Conservation (phyloP, 37 sponge, comb jelly and placozoan genomes). For the Spongia lamella region DNA sequence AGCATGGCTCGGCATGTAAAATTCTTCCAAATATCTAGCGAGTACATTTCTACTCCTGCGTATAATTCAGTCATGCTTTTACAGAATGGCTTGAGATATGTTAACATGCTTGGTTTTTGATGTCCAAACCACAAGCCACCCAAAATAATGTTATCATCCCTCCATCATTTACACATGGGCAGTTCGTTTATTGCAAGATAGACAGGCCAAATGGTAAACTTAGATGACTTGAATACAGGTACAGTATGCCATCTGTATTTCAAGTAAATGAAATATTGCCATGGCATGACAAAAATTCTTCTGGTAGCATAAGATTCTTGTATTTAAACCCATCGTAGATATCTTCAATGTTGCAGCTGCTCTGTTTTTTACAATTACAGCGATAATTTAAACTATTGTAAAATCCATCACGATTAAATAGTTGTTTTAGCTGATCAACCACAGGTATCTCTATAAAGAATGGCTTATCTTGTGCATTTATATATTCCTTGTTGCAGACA, state of each 20-base stretch:
- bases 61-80: neutral
- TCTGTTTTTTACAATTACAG: neutral
- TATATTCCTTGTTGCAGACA: too few species aligned
- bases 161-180: neutral
- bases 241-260: slow-evolving; percentile 40
- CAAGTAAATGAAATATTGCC: slow-evolving; percentile 18
- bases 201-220: slow-evolving; percentile 16
- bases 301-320: neutral
- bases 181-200: slow-evolving; percentile 23
- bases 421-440: too few species aligned
- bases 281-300: neutral
- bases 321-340: slow-evolving; percentile 26
- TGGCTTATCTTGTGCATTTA: too few species aligned
- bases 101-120: slow-evolving; percentile 11
- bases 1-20: slow-evolving; percentile 3
- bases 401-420: too few species aligned
- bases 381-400: slow-evolving; percentile 2
- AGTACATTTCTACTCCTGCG: neutral
- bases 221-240: slow-evolving; percentile 27
- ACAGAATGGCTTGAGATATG: slow-evolving; percentile 14
- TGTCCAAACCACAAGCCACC: slow-evolving; percentile 30
- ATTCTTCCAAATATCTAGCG: neutral
- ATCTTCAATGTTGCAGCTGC: neutral
- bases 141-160: neutral
- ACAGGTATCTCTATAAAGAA: too few species aligned